phyloP scores from a whole-genome alignment of 1,140 invertebrate genomes.

The Mercenaria mercenaria region DNA sequence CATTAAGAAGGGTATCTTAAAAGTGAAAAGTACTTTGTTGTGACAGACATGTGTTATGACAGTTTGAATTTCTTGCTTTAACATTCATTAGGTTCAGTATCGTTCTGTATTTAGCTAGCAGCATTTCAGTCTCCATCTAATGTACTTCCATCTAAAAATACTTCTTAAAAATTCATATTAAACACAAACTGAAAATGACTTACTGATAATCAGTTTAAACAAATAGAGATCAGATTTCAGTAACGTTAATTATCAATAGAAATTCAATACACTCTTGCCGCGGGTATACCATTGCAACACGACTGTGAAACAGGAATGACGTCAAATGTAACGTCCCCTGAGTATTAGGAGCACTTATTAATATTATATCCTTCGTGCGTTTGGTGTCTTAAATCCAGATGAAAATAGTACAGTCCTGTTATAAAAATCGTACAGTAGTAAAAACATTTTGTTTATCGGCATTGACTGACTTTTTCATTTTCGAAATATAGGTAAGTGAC shows the following conservation, averaged over 20 bases:
- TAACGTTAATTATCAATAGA: neutral
- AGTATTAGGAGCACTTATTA: neutral
- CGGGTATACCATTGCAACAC: neutral
- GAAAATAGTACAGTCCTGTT: neutral
- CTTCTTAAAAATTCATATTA: too few species aligned
- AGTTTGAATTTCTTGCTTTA: too few species aligned
- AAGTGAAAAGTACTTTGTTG: too few species aligned
- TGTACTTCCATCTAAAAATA: too few species aligned
- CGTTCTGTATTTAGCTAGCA: too few species aligned
- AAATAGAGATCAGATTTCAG: neutral
- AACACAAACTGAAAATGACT: too few species aligned
- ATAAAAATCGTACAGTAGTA: neutral
- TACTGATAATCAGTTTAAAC: too few species aligned
- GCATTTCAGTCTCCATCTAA: too few species aligned
- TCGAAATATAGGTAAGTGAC: neutral
- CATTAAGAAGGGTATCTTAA: too few species aligned
- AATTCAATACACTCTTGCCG: neutral
- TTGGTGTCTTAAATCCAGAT: neutral
- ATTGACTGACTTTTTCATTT: neutral
- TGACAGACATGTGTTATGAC: too few species aligned
- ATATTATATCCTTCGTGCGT: neutral
- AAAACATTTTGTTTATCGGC: neutral
- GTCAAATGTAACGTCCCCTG: neutral
- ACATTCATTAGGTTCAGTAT: too few species aligned
- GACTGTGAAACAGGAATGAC: neutral